Conservation (phyloP, 64 coral and sea anemone species). For the Acropora tenuis region DNA sequence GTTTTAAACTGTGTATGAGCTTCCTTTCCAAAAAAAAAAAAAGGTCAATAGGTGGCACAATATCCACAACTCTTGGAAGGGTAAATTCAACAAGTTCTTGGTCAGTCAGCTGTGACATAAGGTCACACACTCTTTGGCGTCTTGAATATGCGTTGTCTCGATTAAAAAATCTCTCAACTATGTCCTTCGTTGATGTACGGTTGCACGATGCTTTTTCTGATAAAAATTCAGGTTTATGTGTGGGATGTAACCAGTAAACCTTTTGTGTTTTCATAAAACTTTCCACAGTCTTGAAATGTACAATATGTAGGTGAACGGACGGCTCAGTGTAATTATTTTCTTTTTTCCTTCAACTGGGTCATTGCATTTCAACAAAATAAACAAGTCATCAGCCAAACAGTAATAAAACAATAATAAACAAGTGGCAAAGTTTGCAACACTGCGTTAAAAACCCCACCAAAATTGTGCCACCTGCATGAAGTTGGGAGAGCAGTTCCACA, state of each 20-base stretch:
- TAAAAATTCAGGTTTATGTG: not conserved
- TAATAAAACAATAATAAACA: not conserved
- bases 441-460: not conserved
- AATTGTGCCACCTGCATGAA: not conserved
- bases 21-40: not conserved
- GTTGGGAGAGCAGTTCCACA: not conserved
- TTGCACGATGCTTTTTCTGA: not conserved
- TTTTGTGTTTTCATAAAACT: not conserved
- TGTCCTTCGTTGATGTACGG: not conserved
- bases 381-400: not conserved
- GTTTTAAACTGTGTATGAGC: not conserved
- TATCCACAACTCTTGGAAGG: not conserved
- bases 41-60: not conserved
- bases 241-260: not conserved
- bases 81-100: not conserved
- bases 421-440: not conserved
- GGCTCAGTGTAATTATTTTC: not conserved
- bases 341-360: not conserved
- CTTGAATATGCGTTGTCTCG: not conserved
- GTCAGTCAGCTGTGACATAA: not conserved
- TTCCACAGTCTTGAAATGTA: conserved; percentile 19
- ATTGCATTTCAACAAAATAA: not conserved
- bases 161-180: not conserved
- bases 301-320: not conserved
- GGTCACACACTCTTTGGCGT: not conserved